A percentile compares a stretch with the other conserved stretches of the same genome.
phyloP scores from a whole-genome alignment of 2,888 invertebrate genomes.

The Incurvaria masculella region DNA sequence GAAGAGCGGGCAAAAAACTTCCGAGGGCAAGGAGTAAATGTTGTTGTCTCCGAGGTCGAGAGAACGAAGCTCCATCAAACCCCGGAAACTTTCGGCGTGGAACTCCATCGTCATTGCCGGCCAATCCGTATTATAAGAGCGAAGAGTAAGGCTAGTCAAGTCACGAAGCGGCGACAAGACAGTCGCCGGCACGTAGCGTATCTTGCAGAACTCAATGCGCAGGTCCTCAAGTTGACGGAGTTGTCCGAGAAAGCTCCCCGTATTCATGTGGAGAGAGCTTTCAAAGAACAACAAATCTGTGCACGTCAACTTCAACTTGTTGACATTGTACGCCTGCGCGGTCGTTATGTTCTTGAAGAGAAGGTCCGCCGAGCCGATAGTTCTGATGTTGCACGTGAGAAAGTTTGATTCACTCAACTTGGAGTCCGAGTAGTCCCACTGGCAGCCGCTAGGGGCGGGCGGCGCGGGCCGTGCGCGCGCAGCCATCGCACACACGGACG shows the following conservation, averaged over 20 bases:
- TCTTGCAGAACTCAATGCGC: constrained; percentile 74
- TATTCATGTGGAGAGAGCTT: constrained; percentile 64
- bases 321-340: constrained; percentile 67
- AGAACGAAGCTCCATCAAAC: constrained; percentile 63
- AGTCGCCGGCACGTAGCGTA: constrained; percentile 68
- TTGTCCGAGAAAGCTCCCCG: constrained; percentile 59
- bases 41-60: constrained; percentile 74
- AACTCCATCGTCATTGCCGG: constrained; percentile 76
- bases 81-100: constrained; percentile 68
- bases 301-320: constrained; percentile 66
- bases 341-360: constrained; percentile 69
- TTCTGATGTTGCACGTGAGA: constrained; percentile 69
- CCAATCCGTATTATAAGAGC: constrained; percentile 77
- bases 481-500: constrained; percentile 36
- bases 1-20: constrained; percentile 69
- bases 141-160: constrained; percentile 64
- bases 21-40: constrained; percentile 69
- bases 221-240: constrained; percentile 69
- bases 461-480: constrained; percentile 55
- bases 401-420: constrained; percentile 57
- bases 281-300: constrained; percentile 72
- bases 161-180: constrained; percentile 66
- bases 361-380: constrained; percentile 66
- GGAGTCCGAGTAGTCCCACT: constrained; percentile 63
- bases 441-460: constrained; percentile 69